These are phyloP conservation scores for Mellivora capensis DNA, from an alignment of 2,113 vertebrate genomes.

Conservation along the genomic window DNA sequence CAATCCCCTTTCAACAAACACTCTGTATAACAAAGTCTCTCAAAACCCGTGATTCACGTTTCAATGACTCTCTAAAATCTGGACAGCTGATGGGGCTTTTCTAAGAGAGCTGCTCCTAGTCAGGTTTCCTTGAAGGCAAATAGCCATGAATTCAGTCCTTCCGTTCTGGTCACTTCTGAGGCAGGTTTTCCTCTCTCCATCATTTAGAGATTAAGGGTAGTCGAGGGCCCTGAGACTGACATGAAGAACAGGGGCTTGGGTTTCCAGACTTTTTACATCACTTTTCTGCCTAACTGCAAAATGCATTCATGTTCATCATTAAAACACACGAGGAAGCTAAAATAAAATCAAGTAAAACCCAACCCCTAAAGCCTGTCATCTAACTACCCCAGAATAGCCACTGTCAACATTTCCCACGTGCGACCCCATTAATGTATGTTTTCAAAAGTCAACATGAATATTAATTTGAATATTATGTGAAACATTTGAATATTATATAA, in stretches of 20 bases:
- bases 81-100: neutral
- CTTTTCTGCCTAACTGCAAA: neutral
- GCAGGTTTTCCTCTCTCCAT: no score
- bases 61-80: neutral
- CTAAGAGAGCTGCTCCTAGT: neutral
- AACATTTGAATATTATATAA: neutral
- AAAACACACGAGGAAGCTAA: neutral
- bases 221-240: neutral
- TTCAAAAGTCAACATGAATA: neutral
- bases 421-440: neutral
- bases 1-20: neutral
- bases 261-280: neutral
- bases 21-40: neutral
- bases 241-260: neutral
- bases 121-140: neutral
- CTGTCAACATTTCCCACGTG: accelerated
- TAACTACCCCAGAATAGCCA: neutral
- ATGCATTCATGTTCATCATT: neutral
- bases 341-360: neutral
- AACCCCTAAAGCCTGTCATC: neutral
- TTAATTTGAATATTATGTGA: neutral
- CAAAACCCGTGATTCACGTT: neutral
- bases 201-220: neutral
- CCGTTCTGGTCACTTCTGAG: neutral
- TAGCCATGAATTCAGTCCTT: neutral